A percentile compares a stretch with the other conserved stretches of the same genome.
These are phyloP conservation scores for Caenorhabditis uteleia DNA, from an alignment of 2,888 invertebrate species.

Conservation along the genomic window DNA sequence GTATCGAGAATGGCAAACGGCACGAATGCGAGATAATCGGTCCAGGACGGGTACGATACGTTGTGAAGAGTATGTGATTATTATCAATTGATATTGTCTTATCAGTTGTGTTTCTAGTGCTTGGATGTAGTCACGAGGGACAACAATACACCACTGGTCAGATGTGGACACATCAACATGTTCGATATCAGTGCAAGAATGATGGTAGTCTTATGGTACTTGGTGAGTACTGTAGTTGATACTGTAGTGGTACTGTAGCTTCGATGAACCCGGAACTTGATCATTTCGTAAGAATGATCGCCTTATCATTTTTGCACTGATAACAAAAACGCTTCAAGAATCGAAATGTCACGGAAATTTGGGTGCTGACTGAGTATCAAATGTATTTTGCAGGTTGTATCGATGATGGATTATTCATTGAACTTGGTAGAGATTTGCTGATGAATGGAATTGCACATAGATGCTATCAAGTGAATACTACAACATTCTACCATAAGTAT, in stretches of 20 bases:
- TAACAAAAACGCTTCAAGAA: too few species aligned
- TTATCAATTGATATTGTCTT: not conserved
- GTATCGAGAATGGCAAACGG: slow-evolving; percentile 58
- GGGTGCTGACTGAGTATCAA: too few species aligned
- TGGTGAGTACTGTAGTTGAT: slow-evolving; percentile 35
- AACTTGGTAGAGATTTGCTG: slow-evolving; percentile 63
- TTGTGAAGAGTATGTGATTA: slow-evolving; percentile 58
- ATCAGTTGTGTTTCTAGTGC: slow-evolving; percentile 43
- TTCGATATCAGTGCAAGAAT: slow-evolving; percentile 63
- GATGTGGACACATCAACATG: slow-evolving; percentile 67
- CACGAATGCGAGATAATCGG: slow-evolving; percentile 63
- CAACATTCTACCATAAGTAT: slow-evolving; percentile 67
- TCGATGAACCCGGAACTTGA: too few species aligned
- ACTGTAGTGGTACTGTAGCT: not conserved
- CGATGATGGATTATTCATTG: slow-evolving; percentile 64
- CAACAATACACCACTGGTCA: slow-evolving; percentile 62
- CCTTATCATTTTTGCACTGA: too few species aligned
- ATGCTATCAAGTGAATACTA: slow-evolving; percentile 63
- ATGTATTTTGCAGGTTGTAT: slow-evolving; percentile 53
- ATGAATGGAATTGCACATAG: slow-evolving; percentile 64
- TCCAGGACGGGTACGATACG: slow-evolving; percentile 63
- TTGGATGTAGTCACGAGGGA: slow-evolving; percentile 63
- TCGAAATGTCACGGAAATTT: too few species aligned
- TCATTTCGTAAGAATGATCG: too few species aligned
- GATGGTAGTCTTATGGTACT: slow-evolving; percentile 59